These are phyloP conservation scores for Drosophila rellima DNA, from an alignment of 2,888 invertebrate species.

Conservation along the genomic window DNA sequence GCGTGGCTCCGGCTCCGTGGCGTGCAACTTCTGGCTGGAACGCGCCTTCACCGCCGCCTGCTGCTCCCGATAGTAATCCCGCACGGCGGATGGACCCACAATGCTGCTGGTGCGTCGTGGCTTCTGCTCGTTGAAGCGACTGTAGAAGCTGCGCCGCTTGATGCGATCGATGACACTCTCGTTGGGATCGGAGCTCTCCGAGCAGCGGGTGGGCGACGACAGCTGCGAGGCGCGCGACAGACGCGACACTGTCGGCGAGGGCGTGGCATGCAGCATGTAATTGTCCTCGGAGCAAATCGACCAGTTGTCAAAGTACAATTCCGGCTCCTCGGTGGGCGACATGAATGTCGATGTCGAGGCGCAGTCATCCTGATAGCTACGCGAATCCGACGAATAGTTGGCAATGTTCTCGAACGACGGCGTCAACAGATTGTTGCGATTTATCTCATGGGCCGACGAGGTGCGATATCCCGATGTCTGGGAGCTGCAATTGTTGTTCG, in stretches of 20 bases:
- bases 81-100: constrained; percentile 88
- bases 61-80: constrained; percentile 87
- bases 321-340: constrained; percentile 88
- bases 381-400: constrained; percentile 85
- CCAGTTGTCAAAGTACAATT: constrained; percentile 88
- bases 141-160: constrained; percentile 94
- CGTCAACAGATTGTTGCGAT: constrained; percentile 82
- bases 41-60: constrained; percentile 75
- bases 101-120: constrained; percentile 89
- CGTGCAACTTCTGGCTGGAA: constrained; percentile 70
- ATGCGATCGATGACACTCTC: constrained; percentile 95
- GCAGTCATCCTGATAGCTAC: constrained; percentile 85
- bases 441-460: constrained; percentile 84
- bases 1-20: constrained; percentile 61
- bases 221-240: constrained; percentile 86
- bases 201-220: constrained; percentile 83
- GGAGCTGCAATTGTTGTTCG: constrained; percentile 80
- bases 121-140: constrained; percentile 94
- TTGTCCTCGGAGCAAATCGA: constrained; percentile 88
- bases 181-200: constrained; percentile 85
- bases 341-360: constrained; percentile 86
- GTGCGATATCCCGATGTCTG: constrained; percentile 82
- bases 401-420: constrained; percentile 85
- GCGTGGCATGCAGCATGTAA: constrained; percentile 82
- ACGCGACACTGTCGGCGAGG: constrained; percentile 84